Percentiles rank a stretch among this genome's conserved stretches.
phyloP scores from a whole-genome alignment of 2,888 invertebrate genomes.

The Penaeus monodon region DNA sequence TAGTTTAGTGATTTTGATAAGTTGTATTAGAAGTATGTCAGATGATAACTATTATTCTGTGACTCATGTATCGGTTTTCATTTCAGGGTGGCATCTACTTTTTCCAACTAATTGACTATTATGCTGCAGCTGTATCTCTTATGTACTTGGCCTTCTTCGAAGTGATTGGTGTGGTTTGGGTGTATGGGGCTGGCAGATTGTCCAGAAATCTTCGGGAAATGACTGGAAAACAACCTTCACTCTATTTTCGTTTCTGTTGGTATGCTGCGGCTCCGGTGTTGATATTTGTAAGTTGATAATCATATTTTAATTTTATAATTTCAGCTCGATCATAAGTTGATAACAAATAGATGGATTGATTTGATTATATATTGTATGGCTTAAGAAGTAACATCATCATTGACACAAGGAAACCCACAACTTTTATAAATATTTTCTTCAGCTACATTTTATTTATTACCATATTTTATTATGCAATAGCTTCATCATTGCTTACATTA shows the following conservation, averaged over 20 bases:
- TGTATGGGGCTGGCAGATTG: conserved; percentile 86
- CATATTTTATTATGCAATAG: neutral
- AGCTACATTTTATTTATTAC: neutral
- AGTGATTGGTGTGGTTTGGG: conserved; percentile 91
- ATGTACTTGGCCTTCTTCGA: conserved; percentile 94
- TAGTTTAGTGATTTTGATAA: too few species aligned
- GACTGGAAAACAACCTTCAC: conserved; percentile 84
- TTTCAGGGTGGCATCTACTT: conserved; percentile 88
- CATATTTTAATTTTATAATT: neutral
- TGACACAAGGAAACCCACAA: too few species aligned
- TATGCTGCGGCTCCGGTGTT: conserved; percentile 83
- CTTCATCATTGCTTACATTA: too few species aligned
- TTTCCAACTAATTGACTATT: conserved; percentile 92
- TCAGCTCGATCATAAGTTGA: too few species aligned
- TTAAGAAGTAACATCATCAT: too few species aligned
- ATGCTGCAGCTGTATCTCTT: conserved; percentile 91
- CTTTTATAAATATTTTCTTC: too few species aligned
- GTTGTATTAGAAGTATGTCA: too few species aligned
- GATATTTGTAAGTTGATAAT: conserved; percentile 75
- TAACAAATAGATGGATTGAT: too few species aligned
- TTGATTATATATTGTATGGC: too few species aligned
- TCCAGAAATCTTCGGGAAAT: conserved; percentile 89
- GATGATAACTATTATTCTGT: too few species aligned
- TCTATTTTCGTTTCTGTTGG: conserved; percentile 90
- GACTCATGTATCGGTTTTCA: neutral